Evolutionary conservation across 2,113 vertebrate species (phyloP).

Genomic region (Cinclus mexicanus): DNA sequence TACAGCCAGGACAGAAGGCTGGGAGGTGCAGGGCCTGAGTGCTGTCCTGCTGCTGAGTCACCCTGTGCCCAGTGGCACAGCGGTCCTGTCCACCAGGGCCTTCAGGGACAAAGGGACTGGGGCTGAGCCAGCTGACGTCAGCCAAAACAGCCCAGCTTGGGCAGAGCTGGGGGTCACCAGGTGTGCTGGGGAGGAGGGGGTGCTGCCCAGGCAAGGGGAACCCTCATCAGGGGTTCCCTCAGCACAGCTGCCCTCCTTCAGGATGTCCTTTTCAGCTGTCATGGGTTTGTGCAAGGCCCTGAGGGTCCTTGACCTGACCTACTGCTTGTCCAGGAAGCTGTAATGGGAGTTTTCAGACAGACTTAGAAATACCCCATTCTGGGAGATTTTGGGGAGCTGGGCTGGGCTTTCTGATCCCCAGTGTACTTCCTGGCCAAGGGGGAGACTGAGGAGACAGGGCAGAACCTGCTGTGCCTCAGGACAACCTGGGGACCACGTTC

Average conservation of each 20-base stretch:
- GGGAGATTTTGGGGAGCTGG: background rate
- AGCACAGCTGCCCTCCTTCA: background rate
- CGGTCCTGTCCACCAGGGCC: background rate
- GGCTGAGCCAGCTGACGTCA: conserved; percentile 1
- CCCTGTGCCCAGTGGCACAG: background rate
- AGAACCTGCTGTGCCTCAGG: background rate
- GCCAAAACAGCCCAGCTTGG: background rate
- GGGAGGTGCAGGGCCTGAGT: background rate
- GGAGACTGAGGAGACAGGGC: background rate
- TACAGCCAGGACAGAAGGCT: background rate
- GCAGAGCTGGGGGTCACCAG: background rate
- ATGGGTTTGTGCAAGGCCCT: background rate
- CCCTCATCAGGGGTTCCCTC: background rate
- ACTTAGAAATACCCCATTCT: background rate
- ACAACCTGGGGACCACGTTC: background rate
- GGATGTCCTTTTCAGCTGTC: background rate
- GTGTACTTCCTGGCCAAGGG: background rate
- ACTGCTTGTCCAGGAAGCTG: rapidly evolving
- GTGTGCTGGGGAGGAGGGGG: background rate
- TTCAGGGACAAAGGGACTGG: background rate
- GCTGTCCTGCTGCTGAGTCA: conserved; percentile 13
- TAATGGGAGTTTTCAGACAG: background rate
- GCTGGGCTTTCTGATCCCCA: background rate
- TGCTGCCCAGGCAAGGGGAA: background rate
- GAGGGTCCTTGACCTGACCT: background rate